A percentile compares a stretch with the other conserved stretches of the same genome.
phyloP scores from a whole-genome alignment of 2,113 vertebrate species.

The Emydura subglobosa region DNA sequence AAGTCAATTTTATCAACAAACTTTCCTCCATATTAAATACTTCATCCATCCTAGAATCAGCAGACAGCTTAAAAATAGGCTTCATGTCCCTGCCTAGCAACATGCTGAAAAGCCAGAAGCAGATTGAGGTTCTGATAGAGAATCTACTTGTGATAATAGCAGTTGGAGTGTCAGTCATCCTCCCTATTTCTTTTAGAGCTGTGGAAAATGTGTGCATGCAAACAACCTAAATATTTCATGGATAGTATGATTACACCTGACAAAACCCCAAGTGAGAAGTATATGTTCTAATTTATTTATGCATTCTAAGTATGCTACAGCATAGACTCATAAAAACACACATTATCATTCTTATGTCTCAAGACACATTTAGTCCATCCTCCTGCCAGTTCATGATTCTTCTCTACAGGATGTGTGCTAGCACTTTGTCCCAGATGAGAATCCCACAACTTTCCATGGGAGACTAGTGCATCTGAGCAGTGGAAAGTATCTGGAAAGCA shows the following conservation, averaged over 20 bases:
- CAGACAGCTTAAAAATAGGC: conserved; percentile 29
- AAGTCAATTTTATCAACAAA: conserved; percentile 47
- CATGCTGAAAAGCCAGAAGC: neutral
- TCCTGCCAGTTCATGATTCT: neutral
- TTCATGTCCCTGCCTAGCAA: conserved; percentile 16
- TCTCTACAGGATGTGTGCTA: neutral
- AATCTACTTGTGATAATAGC: conserved; percentile 20
- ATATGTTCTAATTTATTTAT: fast-evolving
- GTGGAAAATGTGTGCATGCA: neutral
- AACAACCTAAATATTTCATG: neutral
- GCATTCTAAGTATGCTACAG: conserved; percentile 21
- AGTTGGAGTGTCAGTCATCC: conserved; percentile 16
- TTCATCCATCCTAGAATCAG: conserved; percentile 36
- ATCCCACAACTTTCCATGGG: neutral
- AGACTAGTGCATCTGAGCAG: neutral
- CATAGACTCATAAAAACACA: neutral
- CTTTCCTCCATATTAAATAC: conserved; percentile 29
- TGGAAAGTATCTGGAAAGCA: neutral
- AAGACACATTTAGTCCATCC: neutral
- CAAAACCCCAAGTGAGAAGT: conserved; percentile 33
- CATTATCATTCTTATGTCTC: neutral
- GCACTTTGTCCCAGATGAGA: neutral
- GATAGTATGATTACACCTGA: neutral
- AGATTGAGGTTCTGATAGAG: conserved; percentile 14
- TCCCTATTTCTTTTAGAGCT: neutral